phyloP scores from a whole-genome alignment of 2,888 invertebrate genomes.

The Tholera decimalis region DNA sequence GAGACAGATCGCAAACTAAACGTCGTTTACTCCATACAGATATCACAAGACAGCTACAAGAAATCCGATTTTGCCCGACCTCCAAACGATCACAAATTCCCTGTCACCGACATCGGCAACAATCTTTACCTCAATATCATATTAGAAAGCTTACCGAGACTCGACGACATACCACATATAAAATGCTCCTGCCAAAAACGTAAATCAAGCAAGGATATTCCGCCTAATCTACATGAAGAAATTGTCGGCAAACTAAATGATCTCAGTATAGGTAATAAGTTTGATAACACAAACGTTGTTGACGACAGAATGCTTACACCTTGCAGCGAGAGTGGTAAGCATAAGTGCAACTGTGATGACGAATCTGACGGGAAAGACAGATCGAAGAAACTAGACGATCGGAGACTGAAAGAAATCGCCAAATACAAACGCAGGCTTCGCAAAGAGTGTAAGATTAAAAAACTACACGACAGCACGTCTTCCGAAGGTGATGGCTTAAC shows the following conservation, averaged over 20 bases:
- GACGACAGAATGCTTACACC: conserved; percentile 94
- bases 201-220: conserved; percentile 80
- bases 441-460: conserved; percentile 86
- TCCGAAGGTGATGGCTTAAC: conserved; percentile 82
- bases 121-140: conserved; percentile 92
- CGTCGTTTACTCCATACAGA: conserved; percentile 93
- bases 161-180: conserved; percentile 93
- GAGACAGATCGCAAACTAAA: conserved; percentile 84
- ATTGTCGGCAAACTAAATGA: conserved; percentile 84
- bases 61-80: conserved; percentile 90
- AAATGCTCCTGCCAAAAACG: conserved; percentile 85
- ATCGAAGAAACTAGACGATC: conserved; percentile 83
- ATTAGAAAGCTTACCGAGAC: conserved; percentile 94
- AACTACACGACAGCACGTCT: conserved; percentile 85
- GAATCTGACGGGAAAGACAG: conserved; percentile 91
- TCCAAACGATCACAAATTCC: conserved; percentile 94
- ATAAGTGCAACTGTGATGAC: conserved; percentile 94
- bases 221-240: conserved; percentile 79
- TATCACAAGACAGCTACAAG: conserved; percentile 92
- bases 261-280: conserved; percentile 84
- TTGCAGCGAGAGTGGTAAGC: conserved; percentile 95
- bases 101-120: conserved; percentile 93
- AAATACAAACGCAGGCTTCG: conserved; percentile 86
- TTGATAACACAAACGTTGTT: conserved; percentile 79
- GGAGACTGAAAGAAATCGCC: conserved; percentile 86